These are phyloP conservation scores for Actenoides hombroni DNA, from an alignment of 2,113 vertebrate species.

Conservation along the genomic window DNA sequence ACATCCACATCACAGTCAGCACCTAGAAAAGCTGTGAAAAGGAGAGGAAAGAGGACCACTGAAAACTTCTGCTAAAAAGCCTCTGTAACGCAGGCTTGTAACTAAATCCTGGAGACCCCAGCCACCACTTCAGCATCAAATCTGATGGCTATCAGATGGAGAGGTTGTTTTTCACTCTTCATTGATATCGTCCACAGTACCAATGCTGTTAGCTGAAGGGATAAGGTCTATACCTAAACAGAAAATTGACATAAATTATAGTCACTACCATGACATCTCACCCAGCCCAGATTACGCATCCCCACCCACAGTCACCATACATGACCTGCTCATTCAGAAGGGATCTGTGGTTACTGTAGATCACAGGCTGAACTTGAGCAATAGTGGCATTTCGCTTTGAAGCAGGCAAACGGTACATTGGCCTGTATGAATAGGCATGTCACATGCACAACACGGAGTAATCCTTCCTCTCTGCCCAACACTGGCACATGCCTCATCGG, in stretches of 20 bases:
- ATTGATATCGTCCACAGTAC: neutral
- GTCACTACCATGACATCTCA: neutral
- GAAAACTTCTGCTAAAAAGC: neutral
- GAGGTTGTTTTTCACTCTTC: neutral
- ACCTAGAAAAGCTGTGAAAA: neutral
- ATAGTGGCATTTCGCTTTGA: neutral
- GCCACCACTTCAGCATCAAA: neutral
- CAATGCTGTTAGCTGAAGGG: neutral
- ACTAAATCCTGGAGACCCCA: neutral
- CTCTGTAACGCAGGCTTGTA: neutral
- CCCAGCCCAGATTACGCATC: neutral
- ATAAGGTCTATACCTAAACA: neutral
- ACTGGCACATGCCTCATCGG: neutral
- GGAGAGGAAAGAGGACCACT: neutral
- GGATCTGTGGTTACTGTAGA: neutral
- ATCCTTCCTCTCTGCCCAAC: neutral
- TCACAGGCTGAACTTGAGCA: neutral
- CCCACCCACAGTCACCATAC: neutral
- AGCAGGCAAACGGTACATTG: neutral
- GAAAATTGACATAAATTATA: neutral
- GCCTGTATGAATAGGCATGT: neutral
- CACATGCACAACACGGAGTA: neutral
- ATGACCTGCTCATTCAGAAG: neutral
- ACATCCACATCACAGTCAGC: neutral
- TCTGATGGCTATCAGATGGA: neutral